Base-by-base conservation (phyloP, 92 coral and sea anemone species). In the Parazoanthus atlanticus region DNA sequence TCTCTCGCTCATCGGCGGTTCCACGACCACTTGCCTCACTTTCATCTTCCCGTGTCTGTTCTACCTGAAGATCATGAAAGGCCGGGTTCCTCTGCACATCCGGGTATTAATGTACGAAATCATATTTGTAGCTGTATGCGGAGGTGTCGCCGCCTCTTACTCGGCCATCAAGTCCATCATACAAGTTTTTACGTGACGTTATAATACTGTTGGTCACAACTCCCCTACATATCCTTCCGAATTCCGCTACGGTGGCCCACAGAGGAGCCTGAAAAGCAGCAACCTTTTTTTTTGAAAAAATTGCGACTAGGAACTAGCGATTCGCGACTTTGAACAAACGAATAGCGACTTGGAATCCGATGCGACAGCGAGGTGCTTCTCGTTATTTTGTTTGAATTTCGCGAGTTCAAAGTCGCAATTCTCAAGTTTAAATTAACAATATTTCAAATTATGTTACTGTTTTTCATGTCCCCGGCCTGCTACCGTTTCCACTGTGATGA, bases 41-140 rank as follows among this genome's bases (percentile, higher is more conserved):
- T 96, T 96, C 67, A 93, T 95, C 33, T 96, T 96, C 74, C 99
- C 99, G 2, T 93, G 99, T 72, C 84, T 96, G 90, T 95, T 96
- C 71, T 96, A 96, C 78, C 82, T 96, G 34, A 90, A 91, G 87
- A 89, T 96, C 19, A 76, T 88, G 73, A 9, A 80, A 36, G 89
- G 88, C 76, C 46, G 71, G 31, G 86, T 93, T 33, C 92, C 99
- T 76, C 92, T 95, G 16, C 96, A 96, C 84, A 84, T 93, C 82
- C 91, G 93, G 66, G 95, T 89, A 65, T 56, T 95, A 54, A 82
- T 96, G 86, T 91, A 88, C 41, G 98, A 96, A 85, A 91, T 95
- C 54, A 89, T 95, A 21, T 86, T 84, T 11, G 85, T 96, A 8
- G 99, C 98, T 25, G 52, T 90, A 26, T 85, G 95, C 80, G 98